A percentile compares a stretch with the other conserved stretches of the same genome.
Evolutionary conservation across 1,140 invertebrate genomes (phyloP).

Genomic region (Lysiphlebus fabarum): DNA sequence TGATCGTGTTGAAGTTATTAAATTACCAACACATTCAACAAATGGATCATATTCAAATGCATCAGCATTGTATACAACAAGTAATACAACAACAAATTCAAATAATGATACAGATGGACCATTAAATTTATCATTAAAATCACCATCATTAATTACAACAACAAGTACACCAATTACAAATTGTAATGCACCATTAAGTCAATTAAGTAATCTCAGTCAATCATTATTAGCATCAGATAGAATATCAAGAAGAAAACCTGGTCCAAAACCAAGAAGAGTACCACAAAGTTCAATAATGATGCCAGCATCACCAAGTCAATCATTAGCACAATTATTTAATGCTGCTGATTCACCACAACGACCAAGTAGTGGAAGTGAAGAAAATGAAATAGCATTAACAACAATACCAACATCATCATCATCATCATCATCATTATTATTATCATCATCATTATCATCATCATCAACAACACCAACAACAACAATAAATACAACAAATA

Average conservation of each 20-base stretch:
- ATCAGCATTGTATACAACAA: conserved; percentile 48
- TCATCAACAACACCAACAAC: conserved; percentile 22
- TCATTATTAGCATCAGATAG: conserved; percentile 54
- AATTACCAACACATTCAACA: conserved; percentile 62
- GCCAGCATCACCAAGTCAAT: conserved; percentile 55
- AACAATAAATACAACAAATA: neutral
- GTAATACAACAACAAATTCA: conserved; percentile 50
- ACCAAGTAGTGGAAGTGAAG: conserved; percentile 66
- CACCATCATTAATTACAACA: conserved; percentile 51
- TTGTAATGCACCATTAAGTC: conserved; percentile 55
- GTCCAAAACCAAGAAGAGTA: conserved; percentile 67
- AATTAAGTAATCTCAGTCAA: conserved; percentile 58
- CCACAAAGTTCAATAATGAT: conserved; percentile 59
- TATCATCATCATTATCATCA: too few species aligned
- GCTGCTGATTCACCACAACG: conserved; percentile 59
- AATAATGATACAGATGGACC: conserved; percentile 67
- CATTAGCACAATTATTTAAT: conserved; percentile 57
- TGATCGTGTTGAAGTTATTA: conserved; percentile 75
- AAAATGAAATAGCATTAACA: conserved; percentile 58
- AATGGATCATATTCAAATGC: conserved; percentile 54
- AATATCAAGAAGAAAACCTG: conserved; percentile 67
- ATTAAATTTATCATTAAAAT: conserved; percentile 77
- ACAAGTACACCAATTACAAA: conserved; percentile 44
- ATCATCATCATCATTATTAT: conserved; percentile 25
- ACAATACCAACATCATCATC: too few species aligned